phyloP scores from a whole-genome alignment of 2,888 invertebrate species.

The Tridacna gigas region DNA sequence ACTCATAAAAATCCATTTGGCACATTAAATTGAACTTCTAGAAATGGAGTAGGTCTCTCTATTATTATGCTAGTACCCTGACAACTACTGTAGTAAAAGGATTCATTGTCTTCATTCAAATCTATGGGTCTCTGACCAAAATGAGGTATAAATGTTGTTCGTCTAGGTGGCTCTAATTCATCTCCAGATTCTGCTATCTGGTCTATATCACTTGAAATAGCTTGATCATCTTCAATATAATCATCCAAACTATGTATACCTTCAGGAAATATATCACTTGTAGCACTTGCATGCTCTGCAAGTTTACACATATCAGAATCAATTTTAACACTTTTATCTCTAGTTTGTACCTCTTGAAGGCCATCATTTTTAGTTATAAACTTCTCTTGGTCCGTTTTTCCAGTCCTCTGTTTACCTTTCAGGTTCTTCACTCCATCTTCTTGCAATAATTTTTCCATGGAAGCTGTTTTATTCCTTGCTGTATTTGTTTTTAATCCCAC shows the following conservation, averaged over 20 bases:
- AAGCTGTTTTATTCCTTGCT: neutral
- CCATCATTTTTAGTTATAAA: neutral
- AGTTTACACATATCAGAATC: neutral
- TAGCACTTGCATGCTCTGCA: neutral
- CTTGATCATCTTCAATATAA: slow-evolving; percentile 1
- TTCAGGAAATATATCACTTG: neutral
- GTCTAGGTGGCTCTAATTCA: neutral
- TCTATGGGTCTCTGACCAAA: slow-evolving; percentile 13
- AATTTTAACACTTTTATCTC: neutral
- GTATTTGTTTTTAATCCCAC: neutral
- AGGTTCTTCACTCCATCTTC: neutral
- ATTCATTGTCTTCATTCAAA: slow-evolving; percentile 16
- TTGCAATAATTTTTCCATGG: neutral
- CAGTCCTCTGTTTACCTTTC: neutral
- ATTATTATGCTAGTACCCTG: slow-evolving; percentile 15
- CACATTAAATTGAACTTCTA: slow-evolving; percentile 37
- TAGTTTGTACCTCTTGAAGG: no score
- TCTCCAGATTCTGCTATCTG: neutral
- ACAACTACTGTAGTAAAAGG: slow-evolving; percentile 7
- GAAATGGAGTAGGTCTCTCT: slow-evolving; percentile 4
- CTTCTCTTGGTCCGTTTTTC: neutral
- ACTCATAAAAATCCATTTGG: slow-evolving; percentile 19
- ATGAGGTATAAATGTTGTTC: slow-evolving; percentile 18
- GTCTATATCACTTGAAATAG: neutral
- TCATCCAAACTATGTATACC: neutral